Conservation (phyloP, 2,888 invertebrate species). For the Epirrhoe alternata region DNA sequence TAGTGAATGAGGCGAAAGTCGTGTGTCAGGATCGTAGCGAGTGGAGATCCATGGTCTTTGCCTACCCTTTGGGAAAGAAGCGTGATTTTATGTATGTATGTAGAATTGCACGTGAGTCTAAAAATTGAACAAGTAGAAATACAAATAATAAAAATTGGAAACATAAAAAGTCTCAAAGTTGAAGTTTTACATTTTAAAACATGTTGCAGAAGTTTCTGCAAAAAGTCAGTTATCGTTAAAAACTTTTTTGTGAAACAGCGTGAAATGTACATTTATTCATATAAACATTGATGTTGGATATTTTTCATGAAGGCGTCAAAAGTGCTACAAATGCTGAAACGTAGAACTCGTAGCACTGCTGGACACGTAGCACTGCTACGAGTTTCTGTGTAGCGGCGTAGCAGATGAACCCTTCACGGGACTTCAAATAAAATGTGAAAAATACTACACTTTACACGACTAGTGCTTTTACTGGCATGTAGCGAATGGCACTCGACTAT, state of each 20-base stretch:
- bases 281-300: background rate
- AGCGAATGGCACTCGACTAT: constrained; percentile 14
- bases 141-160: no score
- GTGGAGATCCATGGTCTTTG: no score
- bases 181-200: no score
- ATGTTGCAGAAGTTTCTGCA: background rate
- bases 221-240: background rate
- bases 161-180: no score
- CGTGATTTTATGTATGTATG: no score
- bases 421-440: constrained; percentile 12
- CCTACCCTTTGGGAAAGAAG: no score
- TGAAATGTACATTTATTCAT: background rate
- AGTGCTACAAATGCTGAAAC: background rate
- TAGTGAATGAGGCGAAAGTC: no score
- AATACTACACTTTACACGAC: constrained; percentile 10
- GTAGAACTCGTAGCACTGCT: background rate
- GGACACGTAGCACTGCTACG: constrained; percentile 2
- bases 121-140: no score
- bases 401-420: constrained; percentile 4
- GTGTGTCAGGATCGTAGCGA: no score
- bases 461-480: constrained; percentile 4
- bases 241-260: background rate
- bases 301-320: background rate
- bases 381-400: constrained; percentile 7
- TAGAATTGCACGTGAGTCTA: no score